Conservation (phyloP, 2,888 invertebrate genomes). For the Flabesymbios commensalis region DNA sequence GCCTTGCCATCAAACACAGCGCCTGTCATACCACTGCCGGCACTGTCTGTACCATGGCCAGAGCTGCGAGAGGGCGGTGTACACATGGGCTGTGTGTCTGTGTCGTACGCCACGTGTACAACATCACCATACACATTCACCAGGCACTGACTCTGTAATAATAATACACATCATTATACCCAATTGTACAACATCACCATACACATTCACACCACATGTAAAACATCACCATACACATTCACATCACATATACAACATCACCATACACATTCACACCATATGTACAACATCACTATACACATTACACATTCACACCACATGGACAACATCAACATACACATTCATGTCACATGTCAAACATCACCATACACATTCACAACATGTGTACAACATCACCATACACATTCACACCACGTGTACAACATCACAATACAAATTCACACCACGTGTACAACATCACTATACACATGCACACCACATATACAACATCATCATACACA, state of each 20-base stretch:
- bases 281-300: constrained; percentile 87
- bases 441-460: too few species aligned
- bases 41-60: too few species aligned
- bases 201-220: background rate
- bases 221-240: background rate
- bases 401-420: constrained; percentile 57
- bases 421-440: constrained; percentile 95
- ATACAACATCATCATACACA: background rate
- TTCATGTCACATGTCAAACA: background rate
- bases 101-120: constrained; percentile 57
- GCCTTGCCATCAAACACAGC: too few species aligned
- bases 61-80: too few species aligned
- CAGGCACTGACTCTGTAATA: constrained; percentile 87
- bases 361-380: background rate
- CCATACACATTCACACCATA: constrained; percentile 11
- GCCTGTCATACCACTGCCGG: too few species aligned
- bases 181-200: too few species aligned
- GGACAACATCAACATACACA: background rate
- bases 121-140: constrained; percentile 95
- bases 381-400: background rate
- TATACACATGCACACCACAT: background rate
- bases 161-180: constrained; percentile 8
- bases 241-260: background rate
- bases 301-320: constrained; percentile 89
- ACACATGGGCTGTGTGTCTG: constrained; percentile 8